Conservation (phyloP, 35 echinoderm and acorn worm species). For the Ophioderma brevispina region DNA sequence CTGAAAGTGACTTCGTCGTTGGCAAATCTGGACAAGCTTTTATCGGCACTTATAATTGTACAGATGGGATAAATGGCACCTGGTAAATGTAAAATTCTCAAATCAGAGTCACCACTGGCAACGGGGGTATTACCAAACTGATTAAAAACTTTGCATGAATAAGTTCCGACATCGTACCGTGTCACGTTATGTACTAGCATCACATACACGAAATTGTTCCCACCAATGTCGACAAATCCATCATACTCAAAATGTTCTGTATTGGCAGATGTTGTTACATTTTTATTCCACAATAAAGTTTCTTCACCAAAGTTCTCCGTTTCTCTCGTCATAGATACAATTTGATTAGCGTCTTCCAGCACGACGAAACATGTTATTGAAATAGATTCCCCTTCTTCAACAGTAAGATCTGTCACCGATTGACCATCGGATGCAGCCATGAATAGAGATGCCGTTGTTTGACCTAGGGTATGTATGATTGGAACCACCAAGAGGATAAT, state of each 20-base stretch:
- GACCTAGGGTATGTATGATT: no score
- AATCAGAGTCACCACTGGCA: neutral
- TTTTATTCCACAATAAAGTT: neutral
- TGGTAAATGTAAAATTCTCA: neutral
- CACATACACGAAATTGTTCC: neutral
- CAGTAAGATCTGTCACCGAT: no score
- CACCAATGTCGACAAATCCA: neutral
- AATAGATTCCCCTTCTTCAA: neutral
- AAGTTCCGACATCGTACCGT: neutral
- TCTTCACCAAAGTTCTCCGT: neutral
- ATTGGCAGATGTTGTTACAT: neutral
- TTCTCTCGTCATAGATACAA: neutral
- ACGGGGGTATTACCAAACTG: neutral
- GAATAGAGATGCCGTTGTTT: no score
- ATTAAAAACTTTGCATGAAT: neutral
- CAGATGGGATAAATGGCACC: neutral
- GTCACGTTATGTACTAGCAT: neutral
- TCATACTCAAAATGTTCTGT: neutral
- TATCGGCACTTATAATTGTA: neutral
- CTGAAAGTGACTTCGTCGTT: neutral
- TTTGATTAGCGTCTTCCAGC: neutral
- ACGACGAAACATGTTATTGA: neutral
- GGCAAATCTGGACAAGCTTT: neutral
- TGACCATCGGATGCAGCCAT: no score
- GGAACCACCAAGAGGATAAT: no score